Evolutionary conservation across 2,113 vertebrate genomes (phyloP), one percentile per base, ranked within the genome.

Genomic region (Columba livia): DNA sequence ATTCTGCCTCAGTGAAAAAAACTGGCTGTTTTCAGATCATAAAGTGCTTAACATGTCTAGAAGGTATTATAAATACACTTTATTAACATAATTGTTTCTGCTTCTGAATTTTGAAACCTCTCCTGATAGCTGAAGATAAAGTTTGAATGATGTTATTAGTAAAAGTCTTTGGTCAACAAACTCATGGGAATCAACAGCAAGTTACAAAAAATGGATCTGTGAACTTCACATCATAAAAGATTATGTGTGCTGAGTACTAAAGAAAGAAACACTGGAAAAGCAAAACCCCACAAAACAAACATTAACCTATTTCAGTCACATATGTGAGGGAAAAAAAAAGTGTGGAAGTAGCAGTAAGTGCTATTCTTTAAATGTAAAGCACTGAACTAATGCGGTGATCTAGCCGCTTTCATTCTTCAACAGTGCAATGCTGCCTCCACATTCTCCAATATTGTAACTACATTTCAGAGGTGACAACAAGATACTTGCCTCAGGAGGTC

Each of bases 401-500:
- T 50, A 48, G 50, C n/a, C 74, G 72, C 8, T 90, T 73, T 87
- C 62, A 7, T 62, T 92, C 71, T 93, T 79, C 88, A 89, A 11
- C 80, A 66, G 93, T 62, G 91, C 85, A 87, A 96, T 79, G 51
- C 87, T 95, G 95, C 83, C 95, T 97, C 94, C 93, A 95, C 80
- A 93, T 95, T 69, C 65, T 93, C 51, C 5, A 3, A 23, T 25
- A 88, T 20, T 91, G 86, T 81, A 96, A 95, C 86, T 93, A 77
- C 95, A 93, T 91, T 85, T 91, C 40, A 71, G 80, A 94, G 83
- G 80, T 84, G 83, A 89, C 50, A 66, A 89, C 13, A 54, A 79
- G 47, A 67, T 26, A n/a, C 34, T 88, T 81, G 84, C 50, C 79
- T 67, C n/a, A 40, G 47, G 36, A 87, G 12, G 14, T 69, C 47